Evolutionary conservation across 1,140 invertebrate species (phyloP), one percentile per base, ranked within the genome.

Genomic region (Eumaeus atala): DNA sequence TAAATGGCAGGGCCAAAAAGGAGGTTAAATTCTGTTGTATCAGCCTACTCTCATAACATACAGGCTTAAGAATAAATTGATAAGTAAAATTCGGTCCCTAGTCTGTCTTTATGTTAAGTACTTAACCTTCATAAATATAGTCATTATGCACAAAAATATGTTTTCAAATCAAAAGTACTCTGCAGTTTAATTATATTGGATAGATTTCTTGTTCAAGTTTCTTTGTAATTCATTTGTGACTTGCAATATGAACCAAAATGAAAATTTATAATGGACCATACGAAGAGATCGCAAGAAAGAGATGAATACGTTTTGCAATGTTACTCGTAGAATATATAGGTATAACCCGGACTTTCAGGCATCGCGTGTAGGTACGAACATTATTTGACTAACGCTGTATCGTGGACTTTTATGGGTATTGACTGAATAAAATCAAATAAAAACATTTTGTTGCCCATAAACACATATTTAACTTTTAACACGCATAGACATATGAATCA

Each of bases 281-380:
- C 69, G 64, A 74, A 70, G 53, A 65, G 51, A 44, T 49, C 33
- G 66, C 38, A 40, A 54, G 56, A 79, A 48, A 61, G 66, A 67
- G 74, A 77, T 56, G 52, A 62, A 36, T 42, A 55, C 53, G 72
- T 38, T 53, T 61, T 48, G 58, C 49, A 47, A 59, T 49, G 61
- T 69, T 59, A 38, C 48, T 48, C 49, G 37, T 49, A 54, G 60
- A 72, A 61, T 62, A 44, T 47, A 57, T 67, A 66, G 61, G 12
- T 28, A 28, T 3, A 9, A 44, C 40, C 40, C n/a, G n/a, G 40
- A 16, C 40, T 16, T 44, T 44, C 40, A 44, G 40, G 16, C 16
- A 44, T 16, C 40, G 40, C 40, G 16, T 44, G 12, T 16, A 44
- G 16, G 17, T 44, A 44, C 14, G 16, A 44, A 49, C 58, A 67